Base-by-base conservation (phyloP, 2,113 vertebrate genomes). In the Rhadina sibilatrix region DNA sequence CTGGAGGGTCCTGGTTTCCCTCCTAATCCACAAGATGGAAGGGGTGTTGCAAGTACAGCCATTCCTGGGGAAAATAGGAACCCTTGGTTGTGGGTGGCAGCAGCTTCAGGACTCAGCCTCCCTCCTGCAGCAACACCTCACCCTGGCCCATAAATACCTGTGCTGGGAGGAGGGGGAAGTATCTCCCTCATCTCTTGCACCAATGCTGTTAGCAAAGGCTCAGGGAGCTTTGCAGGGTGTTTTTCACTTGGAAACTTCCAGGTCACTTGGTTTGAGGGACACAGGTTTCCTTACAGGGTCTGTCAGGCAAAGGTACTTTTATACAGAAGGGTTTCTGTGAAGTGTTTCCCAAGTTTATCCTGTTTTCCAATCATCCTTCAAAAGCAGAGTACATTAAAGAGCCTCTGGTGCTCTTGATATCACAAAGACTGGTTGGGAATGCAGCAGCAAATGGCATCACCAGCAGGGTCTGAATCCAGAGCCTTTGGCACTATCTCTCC, bases 1-100 rank as follows among this genome's bases (percentile, higher is more conserved):
- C 11, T 1, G 2, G 21, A 35, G 49, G 24, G 30, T 71, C 47
- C 38, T 11, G 24, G 37, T 74, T 53, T 84, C n/a, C 15, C 21
- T 64, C 25, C 8, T 44, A 57, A 46, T 2, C 37, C 21, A 38
- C 1, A 0, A n/a, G 35, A 46, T 1, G 1, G 18, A 65, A 38
- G 33, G 70, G 10, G 5, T 37, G 8, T 7, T 49, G 10, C 3
- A 16, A 74, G 19, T 25, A 5, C 15, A 61, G 11, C 24, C 16
- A 11, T 79, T 83, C n/a, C 33, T 12, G 8, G 7, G 6, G 46
- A 56, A 77, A 64, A 68, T 0, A 68, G 21, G 35, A 42, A 22
- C 33, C 37, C 37, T 40, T 59, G 49, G 19, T 10, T 59, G 60
- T 21, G 2, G 9, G 28, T 10, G 10, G 42, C 20, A 50, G 57